Conservation (phyloP, 2,113 vertebrate species). For the Neomonachus schauinslandi region DNA sequence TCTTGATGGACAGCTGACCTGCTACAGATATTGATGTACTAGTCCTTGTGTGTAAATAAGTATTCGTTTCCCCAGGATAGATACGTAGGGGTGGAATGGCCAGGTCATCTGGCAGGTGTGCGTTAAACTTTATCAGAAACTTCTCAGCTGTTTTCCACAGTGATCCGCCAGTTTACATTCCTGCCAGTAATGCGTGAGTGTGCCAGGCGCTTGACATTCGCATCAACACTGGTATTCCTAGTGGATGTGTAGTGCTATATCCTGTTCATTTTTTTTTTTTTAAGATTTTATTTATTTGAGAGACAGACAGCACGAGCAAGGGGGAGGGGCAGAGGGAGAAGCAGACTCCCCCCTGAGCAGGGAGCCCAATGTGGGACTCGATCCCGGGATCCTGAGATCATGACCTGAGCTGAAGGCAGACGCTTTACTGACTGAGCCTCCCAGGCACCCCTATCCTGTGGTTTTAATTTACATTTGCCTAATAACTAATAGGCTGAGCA, state of each 20-base stretch:
- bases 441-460: not conserved
- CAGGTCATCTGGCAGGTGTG: not conserved
- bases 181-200: fast-evolving
- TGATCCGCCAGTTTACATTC: fast-evolving
- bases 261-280: not conserved
- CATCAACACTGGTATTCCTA: not conserved
- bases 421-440: not conserved
- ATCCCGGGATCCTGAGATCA: not conserved
- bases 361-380: not conserved
- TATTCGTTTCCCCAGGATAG: not conserved
- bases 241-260: fast-evolving
- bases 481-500: not conserved
- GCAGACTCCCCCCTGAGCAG: not conserved
- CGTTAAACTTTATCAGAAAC: not conserved
- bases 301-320: not conserved
- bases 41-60: not conserved
- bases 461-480: not conserved
- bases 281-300: not conserved
- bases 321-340: not conserved
- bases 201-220: fast-evolving
- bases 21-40: fast-evolving
- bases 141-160: not conserved
- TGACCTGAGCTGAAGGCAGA: not conserved
- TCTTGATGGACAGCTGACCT: not conserved
- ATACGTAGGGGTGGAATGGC: not conserved